phyloP scores from a whole-genome alignment of 2,113 vertebrate genomes.

The Ursus arctos region DNA sequence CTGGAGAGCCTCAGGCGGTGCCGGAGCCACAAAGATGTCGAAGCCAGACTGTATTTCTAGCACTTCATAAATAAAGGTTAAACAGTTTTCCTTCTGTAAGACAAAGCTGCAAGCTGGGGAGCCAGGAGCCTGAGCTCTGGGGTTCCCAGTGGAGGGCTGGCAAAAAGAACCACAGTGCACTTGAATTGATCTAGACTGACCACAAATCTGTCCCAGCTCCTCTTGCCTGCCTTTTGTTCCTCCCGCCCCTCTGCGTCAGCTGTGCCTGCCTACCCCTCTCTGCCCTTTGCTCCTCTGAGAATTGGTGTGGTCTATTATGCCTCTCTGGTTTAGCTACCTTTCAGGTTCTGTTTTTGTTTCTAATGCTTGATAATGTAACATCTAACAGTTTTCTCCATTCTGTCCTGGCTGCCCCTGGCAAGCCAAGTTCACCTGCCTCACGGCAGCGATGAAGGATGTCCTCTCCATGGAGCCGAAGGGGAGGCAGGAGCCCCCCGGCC shows the following conservation, averaged over 20 bases:
- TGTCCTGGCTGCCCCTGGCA: neutral
- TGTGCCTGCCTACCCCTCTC: neutral
- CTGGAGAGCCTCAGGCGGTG: neutral
- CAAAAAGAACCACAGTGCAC: neutral
- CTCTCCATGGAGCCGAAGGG: neutral
- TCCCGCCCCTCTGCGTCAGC: neutral
- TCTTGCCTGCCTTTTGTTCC: neutral
- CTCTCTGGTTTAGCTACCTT: neutral
- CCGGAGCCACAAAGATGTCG: neutral
- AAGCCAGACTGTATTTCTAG: neutral
- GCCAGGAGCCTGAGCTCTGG: neutral
- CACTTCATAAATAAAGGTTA: neutral
- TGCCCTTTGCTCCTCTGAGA: neutral
- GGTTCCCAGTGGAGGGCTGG: neutral
- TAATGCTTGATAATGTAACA: neutral
- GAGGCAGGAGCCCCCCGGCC: neutral
- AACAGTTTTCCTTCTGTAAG: neutral
- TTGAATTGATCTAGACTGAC: neutral
- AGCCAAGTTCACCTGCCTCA: neutral
- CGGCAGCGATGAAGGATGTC: neutral
- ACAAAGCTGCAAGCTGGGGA: neutral
- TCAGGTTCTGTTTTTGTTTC: neutral
- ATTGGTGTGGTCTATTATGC: neutral
- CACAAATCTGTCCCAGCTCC: too few relatives aligned
- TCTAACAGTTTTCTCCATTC: neutral